Conservation (phyloP, 2,113 vertebrate species). For the Barbus barbus region DNA sequence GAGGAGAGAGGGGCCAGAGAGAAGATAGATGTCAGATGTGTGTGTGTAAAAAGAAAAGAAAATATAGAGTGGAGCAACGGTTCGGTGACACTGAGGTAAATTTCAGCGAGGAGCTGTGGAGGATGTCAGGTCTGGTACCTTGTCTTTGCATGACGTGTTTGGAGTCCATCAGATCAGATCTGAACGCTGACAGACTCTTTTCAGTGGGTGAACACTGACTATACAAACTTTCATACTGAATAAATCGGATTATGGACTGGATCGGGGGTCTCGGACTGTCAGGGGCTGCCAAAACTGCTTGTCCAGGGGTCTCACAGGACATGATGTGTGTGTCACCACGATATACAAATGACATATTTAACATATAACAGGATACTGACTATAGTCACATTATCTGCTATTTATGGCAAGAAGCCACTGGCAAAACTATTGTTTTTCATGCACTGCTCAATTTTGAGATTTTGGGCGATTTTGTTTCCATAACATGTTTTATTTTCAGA, state of each 20-base stretch:
- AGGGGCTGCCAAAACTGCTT: not conserved
- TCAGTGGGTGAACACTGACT: not conserved
- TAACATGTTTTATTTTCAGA: too few relatives aligned
- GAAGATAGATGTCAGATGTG: conserved; percentile 12
- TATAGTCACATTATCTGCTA: not conserved
- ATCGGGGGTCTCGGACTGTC: not conserved
- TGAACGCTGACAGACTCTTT: conserved; percentile 20
- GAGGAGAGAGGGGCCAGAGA: not conserved
- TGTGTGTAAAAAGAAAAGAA: conserved; percentile 4
- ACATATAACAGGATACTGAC: too few relatives aligned
- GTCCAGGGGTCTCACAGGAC: not conserved
- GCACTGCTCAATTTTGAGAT: too few relatives aligned
- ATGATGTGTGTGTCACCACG: not conserved
- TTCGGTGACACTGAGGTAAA: conserved; percentile 25
- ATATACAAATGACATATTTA: too few relatives aligned
- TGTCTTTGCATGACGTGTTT: conserved; percentile 34
- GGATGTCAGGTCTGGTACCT: conserved; percentile 11
- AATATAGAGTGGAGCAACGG: conserved; percentile 26
- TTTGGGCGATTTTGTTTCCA: too few relatives aligned
- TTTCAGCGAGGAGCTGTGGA: conserved; percentile 39
- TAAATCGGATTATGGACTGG: not conserved
- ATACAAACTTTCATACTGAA: not conserved
- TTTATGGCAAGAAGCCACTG: not conserved
- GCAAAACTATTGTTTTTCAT: too few relatives aligned
- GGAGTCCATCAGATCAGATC: conserved; percentile 47